Evolutionary conservation across 2,113 vertebrate genomes (phyloP).

Genomic region (Theristicus caerulescens): DNA sequence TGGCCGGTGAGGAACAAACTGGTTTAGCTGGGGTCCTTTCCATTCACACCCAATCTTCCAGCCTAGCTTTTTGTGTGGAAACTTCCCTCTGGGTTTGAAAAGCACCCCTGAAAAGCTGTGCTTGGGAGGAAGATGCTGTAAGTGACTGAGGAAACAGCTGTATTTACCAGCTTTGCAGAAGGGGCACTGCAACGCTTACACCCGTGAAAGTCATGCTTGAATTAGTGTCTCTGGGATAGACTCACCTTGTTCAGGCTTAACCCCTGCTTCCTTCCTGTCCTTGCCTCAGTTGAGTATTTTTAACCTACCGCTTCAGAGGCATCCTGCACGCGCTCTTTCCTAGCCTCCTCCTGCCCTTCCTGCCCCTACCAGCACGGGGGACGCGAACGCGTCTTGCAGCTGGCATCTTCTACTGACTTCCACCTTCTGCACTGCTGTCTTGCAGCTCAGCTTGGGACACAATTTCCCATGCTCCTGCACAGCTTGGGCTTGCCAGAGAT

Average conservation of each 20-base stretch:
- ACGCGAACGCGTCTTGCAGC: rapidly evolving
- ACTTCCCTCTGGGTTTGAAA: neutral
- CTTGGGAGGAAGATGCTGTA: neutral
- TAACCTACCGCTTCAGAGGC: neutral
- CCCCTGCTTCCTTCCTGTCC: constrained; percentile 71
- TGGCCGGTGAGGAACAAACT: neutral
- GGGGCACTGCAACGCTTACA: neutral
- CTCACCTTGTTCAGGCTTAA: neutral
- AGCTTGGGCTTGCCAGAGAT: neutral
- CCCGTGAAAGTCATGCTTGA: neutral
- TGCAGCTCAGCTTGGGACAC: neutral
- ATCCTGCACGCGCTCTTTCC: neutral
- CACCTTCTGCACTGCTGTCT: neutral
- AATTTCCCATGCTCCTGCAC: neutral
- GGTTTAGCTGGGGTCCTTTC: neutral
- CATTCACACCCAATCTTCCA: neutral
- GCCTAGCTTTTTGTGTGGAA: neutral
- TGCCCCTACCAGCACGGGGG: neutral
- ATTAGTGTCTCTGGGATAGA: neutral
- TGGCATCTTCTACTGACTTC: neutral
- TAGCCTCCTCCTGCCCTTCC: neutral
- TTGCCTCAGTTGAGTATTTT: constrained; percentile 62
- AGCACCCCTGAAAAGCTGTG: neutral
- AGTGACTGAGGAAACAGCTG: neutral
- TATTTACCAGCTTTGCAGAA: neutral